Evolutionary conservation across 2,888 invertebrate species (phyloP).

Genomic region (Pollenia amentaria): DNA sequence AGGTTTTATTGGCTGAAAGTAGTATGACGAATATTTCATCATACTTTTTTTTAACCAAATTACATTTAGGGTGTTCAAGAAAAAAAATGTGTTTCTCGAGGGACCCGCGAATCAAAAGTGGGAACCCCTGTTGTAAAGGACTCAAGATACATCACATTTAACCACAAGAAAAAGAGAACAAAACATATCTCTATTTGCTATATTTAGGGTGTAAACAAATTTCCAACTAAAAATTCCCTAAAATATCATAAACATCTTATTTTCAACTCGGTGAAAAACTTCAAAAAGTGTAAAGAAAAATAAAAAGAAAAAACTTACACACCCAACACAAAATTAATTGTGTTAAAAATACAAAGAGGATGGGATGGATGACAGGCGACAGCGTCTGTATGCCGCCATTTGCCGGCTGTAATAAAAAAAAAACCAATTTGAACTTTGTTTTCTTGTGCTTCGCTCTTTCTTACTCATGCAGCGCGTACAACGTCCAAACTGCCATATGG

Average conservation of each 20-base stretch:
- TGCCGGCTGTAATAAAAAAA: slow-evolving; percentile 47
- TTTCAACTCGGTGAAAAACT: slow-evolving; percentile 12
- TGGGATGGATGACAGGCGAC: slow-evolving; percentile 56
- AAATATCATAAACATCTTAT: neutral
- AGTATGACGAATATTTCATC: too few species aligned
- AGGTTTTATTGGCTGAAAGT: too few species aligned
- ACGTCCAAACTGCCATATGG: slow-evolving; percentile 32
- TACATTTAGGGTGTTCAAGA: too few species aligned
- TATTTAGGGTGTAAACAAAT: slow-evolving; percentile 16
- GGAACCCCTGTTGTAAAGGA: neutral
- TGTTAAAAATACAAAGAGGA: slow-evolving; percentile 53
- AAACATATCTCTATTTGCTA: slow-evolving; percentile 7
- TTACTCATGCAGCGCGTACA: slow-evolving; percentile 9
- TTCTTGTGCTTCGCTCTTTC: neutral
- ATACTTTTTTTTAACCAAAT: too few species aligned
- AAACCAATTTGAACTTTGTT: slow-evolving; percentile 57
- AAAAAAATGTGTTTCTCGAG: too few species aligned
- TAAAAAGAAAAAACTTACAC: slow-evolving; percentile 1
- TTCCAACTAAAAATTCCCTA: slow-evolving; percentile 20
- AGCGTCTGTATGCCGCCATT: slow-evolving; percentile 68
- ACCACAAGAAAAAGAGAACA: neutral
- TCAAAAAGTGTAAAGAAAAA: slow-evolving; percentile 27
- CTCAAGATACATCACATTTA: neutral
- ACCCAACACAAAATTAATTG: slow-evolving; percentile 63
- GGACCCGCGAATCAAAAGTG: too few species aligned